Percentiles rank a stretch among this genome's conserved stretches.
Conservation (phyloP, 2,888 invertebrate genomes). For the Lathronympha strigana region DNA sequence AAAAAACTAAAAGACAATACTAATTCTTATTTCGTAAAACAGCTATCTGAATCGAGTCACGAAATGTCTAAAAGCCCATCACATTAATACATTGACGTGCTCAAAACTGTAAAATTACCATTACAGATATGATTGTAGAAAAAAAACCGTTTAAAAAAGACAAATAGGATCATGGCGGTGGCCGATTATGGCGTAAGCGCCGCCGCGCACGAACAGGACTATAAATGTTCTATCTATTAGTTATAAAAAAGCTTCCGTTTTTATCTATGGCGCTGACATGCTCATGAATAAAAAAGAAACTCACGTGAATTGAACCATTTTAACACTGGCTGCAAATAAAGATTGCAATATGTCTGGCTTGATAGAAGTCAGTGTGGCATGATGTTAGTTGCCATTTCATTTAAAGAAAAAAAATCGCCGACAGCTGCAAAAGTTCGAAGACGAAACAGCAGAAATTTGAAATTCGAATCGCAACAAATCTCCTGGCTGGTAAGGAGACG, state of each 20-base stretch:
- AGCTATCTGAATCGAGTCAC: constrained; percentile 66
- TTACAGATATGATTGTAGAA: constrained; percentile 66
- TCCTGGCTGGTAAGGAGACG: constrained; percentile 12
- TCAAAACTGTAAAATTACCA: constrained; percentile 82
- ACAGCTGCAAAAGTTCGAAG: background rate
- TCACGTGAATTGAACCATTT: constrained; percentile 6
- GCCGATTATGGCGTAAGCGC: constrained; percentile 63
- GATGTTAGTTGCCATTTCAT: constrained; percentile 5
- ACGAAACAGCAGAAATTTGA: background rate
- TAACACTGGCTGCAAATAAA: background rate
- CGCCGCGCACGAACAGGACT: constrained; percentile 60
- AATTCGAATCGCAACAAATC: constrained; percentile 23
- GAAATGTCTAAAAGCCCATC: constrained; percentile 68
- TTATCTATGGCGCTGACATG: constrained; percentile 28
- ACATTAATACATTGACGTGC: constrained; percentile 81
- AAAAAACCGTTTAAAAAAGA: constrained; percentile 58
- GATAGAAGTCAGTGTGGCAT: background rate
- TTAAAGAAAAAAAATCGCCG: background rate
- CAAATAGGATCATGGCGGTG: constrained; percentile 61
- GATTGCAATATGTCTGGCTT: background rate
- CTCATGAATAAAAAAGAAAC: constrained; percentile 28
- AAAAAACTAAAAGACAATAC: constrained; percentile 52
- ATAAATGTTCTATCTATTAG: constrained; percentile 49
- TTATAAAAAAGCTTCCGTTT: constrained; percentile 29
- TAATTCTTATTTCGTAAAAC: constrained; percentile 57